phyloP scores from a whole-genome alignment of 2,113 vertebrate genomes.

The Anhinga anhinga region DNA sequence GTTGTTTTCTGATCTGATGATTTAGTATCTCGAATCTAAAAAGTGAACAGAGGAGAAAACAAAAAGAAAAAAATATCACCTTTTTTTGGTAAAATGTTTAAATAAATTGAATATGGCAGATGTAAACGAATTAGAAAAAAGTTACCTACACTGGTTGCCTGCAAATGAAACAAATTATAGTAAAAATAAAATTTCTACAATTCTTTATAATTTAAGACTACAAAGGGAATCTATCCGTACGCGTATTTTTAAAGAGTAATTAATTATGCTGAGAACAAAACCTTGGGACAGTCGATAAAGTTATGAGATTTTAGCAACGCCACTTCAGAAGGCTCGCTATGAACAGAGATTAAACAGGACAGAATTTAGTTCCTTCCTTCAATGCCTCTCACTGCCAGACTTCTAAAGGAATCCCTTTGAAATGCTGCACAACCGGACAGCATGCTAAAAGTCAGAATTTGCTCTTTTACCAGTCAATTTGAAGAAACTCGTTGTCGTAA shows the following conservation, averaged over 20 bases:
- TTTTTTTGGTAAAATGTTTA: background rate
- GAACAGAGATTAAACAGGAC: background rate
- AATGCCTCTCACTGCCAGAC: background rate
- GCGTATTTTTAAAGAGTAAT: background rate
- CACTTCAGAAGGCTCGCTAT: background rate
- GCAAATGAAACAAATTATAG: background rate
- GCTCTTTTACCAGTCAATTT: background rate
- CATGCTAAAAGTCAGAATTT: background rate
- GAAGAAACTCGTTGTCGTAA: background rate
- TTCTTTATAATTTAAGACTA: background rate
- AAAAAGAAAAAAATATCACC: background rate
- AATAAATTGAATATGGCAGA: background rate
- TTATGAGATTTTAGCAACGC: background rate
- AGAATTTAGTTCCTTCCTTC: background rate
- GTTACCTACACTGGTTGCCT: rapidly evolving
- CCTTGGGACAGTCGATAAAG: background rate
- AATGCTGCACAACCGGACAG: background rate
- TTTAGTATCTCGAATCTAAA: conserved; percentile 94
- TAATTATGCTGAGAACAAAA: background rate
- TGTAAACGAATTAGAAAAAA: background rate
- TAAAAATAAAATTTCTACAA: background rate
- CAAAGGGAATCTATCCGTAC: background rate
- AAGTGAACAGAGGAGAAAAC: background rate
- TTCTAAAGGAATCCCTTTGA: background rate
- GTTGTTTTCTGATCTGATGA: conserved; percentile 90